Base-by-base conservation (phyloP, 1,140 invertebrate genomes). In the Aphis craccivora region DNA sequence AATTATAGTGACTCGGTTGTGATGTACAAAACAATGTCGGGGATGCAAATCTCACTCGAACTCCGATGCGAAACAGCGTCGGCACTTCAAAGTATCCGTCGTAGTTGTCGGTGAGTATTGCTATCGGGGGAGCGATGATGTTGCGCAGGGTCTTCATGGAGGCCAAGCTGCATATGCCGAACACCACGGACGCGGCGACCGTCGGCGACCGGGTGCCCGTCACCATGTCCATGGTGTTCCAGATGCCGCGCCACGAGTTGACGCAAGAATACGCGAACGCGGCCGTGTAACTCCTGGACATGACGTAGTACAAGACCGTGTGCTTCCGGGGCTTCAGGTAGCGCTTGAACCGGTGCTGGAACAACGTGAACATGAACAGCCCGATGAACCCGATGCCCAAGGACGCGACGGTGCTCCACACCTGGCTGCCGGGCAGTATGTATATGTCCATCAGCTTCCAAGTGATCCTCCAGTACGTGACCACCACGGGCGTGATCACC, bases 381-480 rank as follows among this genome's bases (percentile, higher is more conserved):
- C 97, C 97, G 92, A 96, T 94, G 94, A 97, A 95, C 8, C 98
- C 97, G 94, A 98, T 96, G 0, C 95, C 94, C 8, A 97, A 95
- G 88, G 97, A 98, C n/a, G 96, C 95, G 25, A 96, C 95, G 22
- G 96, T 96, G 94, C 97, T 97, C 8, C 96, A 94, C 0, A 96
- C 95, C 23, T 95, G 94, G 51, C 96, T 95, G 0, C 96, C 95
- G 2, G 97, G 97, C 88, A 96, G 96, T 43, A 98, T 95, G 95
- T 97, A 97, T 51, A 96, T 94, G 94, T 97, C 97, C 96, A 97
- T 97, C 35, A 98, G 96, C 84, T 96, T 96, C 97, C 97, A 98
- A 51, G 97, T 97, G 90, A 97, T 97, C 51, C 98, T 96, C 98
- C 98, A 98, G 95, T 98, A 98, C 87, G 96, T 96, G 20, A 98